A percentile compares a stretch with the other conserved stretches of the same genome.
Evolutionary conservation across 2,113 vertebrate genomes (phyloP).

Genomic region (Limnothrissa miodon): DNA sequence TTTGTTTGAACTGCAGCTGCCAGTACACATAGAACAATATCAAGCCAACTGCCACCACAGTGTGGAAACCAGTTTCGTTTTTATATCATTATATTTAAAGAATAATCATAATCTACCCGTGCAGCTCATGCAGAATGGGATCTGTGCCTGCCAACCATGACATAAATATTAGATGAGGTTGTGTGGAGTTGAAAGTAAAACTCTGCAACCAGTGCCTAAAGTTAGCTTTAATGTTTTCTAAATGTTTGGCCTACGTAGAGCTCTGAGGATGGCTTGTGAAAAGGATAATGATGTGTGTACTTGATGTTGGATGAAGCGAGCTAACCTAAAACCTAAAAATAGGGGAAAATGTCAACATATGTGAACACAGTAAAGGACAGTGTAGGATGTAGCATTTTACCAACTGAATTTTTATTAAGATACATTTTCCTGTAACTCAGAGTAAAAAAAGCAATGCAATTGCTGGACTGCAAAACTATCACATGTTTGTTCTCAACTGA

Average conservation of each 20-base stretch:
- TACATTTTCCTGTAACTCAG: background rate
- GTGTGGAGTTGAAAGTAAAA: background rate
- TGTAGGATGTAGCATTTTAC: background rate
- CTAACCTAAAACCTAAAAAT: background rate
- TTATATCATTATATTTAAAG: background rate
- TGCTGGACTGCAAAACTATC: background rate
- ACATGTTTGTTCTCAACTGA: background rate
- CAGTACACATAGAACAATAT: background rate
- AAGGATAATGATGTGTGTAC: background rate
- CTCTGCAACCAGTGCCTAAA: background rate
- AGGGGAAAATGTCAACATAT: background rate
- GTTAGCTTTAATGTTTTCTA: background rate
- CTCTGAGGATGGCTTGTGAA: background rate
- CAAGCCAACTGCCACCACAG: background rate
- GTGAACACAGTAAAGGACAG: background rate
- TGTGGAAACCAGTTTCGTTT: background rate
- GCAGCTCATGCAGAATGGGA: background rate
- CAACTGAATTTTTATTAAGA: background rate
- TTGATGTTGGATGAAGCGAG: background rate
- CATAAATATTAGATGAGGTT: background rate
- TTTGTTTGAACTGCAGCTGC: background rate
- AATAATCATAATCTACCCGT: background rate
- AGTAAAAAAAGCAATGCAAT: background rate
- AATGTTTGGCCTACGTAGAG: background rate
- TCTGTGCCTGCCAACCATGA: background rate